phyloP scores from a whole-genome alignment of 2,113 vertebrate species.

The Rhinoptilus africanus region DNA sequence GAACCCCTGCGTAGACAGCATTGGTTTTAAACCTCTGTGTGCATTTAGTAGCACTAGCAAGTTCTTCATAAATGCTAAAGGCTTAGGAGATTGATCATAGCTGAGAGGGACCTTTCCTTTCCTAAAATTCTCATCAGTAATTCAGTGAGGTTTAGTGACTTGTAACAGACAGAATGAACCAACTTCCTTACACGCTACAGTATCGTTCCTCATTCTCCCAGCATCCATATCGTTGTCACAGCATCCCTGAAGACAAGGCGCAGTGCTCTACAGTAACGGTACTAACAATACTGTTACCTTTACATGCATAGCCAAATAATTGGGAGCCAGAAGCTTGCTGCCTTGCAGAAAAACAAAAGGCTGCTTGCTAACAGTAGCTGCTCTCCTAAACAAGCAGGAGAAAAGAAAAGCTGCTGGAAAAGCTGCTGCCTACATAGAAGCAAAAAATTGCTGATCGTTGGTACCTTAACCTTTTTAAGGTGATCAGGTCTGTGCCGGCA shows the following conservation, averaged over 20 bases:
- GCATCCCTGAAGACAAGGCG: neutral
- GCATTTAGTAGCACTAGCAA: neutral
- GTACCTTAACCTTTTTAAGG: neutral
- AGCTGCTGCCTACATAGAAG: neutral
- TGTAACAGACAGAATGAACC: neutral
- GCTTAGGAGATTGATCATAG: neutral
- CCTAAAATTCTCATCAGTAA: neutral
- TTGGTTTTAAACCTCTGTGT: neutral
- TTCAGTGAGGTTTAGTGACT: neutral
- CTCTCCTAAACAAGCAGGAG: neutral
- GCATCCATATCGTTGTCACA: neutral
- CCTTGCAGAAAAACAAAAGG: neutral
- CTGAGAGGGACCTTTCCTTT: neutral
- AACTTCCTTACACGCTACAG: neutral
- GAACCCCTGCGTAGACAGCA: neutral
- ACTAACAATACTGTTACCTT: neutral
- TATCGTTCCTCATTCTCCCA: neutral
- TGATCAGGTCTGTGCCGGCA: neutral
- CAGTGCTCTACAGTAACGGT: no score
- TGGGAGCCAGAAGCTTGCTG: neutral
- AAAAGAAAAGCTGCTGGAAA: neutral
- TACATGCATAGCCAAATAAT: neutral
- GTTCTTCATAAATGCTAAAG: neutral
- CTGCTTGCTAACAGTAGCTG: neutral
- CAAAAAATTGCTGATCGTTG: neutral